Evolutionary conservation across 2,888 invertebrate species (phyloP).

Genomic region (Opisthograptis luteolata): DNA sequence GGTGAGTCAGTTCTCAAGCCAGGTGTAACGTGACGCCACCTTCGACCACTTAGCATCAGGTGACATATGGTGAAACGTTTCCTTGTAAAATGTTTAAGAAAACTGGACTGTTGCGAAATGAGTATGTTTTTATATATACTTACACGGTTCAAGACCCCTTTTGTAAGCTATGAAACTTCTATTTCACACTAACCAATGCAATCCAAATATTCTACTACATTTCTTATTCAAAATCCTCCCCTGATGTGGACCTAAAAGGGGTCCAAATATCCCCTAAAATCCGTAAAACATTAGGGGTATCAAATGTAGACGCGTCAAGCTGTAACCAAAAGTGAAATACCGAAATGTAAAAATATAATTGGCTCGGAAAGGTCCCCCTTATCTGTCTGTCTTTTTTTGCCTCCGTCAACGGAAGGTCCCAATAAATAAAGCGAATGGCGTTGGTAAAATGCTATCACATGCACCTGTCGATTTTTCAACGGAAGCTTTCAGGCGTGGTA

Average conservation of each 20-base stretch:
- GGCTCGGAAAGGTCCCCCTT: constrained; percentile 49
- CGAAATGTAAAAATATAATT: constrained; percentile 52
- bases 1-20: no score
- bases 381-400: constrained; percentile 57
- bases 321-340: constrained; percentile 9
- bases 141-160: no score
- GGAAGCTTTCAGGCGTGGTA: constrained; percentile 32
- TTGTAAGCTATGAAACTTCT: constrained; percentile 8
- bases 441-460: constrained; percentile 68
- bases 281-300: constrained; percentile 17
- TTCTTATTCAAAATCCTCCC: constrained; percentile 7
- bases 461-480: constrained; percentile 75
- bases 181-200: constrained; percentile 10
- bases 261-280: constrained; percentile 7
- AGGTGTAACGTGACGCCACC: no score
- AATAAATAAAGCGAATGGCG: constrained; percentile 72
- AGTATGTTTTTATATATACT: no score
- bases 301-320: constrained; percentile 9
- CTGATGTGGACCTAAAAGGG: background rate
- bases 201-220: constrained; percentile 3
- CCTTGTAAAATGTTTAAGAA: no score
- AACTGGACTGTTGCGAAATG: no score
- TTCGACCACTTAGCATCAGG: no score
- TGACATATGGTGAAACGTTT: no score
- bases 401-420: constrained; percentile 52